Evolutionary conservation across 1,140 invertebrate species (phyloP).

Genomic region (Whitmania pigra): DNA sequence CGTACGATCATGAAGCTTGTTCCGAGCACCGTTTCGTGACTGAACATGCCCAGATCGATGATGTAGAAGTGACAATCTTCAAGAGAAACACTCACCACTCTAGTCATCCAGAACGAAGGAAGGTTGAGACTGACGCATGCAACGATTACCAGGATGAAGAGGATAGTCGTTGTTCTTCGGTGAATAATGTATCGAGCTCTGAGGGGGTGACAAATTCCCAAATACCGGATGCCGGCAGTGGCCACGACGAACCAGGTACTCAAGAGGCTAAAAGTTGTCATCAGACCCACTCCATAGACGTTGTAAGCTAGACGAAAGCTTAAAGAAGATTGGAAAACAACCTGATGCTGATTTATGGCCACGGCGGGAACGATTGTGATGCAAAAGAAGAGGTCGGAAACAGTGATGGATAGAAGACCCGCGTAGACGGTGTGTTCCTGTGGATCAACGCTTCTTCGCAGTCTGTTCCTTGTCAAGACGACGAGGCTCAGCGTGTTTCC

Average conservation of each 20-base stretch:
- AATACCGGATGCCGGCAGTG: slow-evolving; percentile 13
- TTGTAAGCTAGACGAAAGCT: slow-evolving; percentile 1
- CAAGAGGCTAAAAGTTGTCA: slow-evolving; percentile 2
- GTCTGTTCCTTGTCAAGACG: slow-evolving; percentile 3
- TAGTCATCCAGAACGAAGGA: slow-evolving; percentile 14
- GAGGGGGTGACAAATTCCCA: slow-evolving; percentile 18
- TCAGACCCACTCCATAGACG: slow-evolving; percentile 2
- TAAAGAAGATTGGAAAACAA: neutral
- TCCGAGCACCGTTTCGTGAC: neutral
- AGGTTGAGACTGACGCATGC: slow-evolving; percentile 9
- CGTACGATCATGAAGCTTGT: neutral
- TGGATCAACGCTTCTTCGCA: slow-evolving; percentile 8
- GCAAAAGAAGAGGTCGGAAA: slow-evolving; percentile 17
- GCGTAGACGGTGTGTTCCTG: slow-evolving; percentile 12
- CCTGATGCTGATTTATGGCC: neutral
- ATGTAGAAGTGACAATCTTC: neutral
- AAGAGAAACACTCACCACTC: neutral
- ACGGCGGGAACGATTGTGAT: neutral
- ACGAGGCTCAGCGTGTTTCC: slow-evolving; percentile 2
- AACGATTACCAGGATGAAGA: neutral
- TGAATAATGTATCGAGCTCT: slow-evolving; percentile 5
- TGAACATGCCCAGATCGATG: slow-evolving; percentile 10
- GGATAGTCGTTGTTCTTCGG: neutral
- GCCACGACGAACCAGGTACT: slow-evolving; percentile 17
- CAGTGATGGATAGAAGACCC: slow-evolving; percentile 12